Conservation (phyloP, 2,888 invertebrate genomes). For the Drosophila fungiperda region DNA sequence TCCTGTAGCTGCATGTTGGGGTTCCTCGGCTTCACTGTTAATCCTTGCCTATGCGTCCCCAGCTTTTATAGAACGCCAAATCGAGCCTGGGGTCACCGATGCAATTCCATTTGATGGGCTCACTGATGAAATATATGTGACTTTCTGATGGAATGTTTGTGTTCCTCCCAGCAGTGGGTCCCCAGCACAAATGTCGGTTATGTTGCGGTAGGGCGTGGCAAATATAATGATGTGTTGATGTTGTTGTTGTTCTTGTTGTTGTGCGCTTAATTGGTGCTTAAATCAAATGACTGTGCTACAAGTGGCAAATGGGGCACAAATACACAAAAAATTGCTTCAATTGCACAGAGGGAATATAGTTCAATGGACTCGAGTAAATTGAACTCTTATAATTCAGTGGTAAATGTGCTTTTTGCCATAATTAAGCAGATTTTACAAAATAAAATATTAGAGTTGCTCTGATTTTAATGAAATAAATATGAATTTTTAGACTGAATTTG, state of each 20-base stretch:
- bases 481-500: background rate
- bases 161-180: slow-evolving; percentile 66
- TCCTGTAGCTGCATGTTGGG: slow-evolving; percentile 64
- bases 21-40: slow-evolving; percentile 51
- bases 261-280: slow-evolving; percentile 69
- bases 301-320: slow-evolving; percentile 29
- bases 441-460: background rate
- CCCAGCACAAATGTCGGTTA: slow-evolving; percentile 30
- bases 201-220: slow-evolving; percentile 64
- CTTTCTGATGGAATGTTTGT: slow-evolving; percentile 71
- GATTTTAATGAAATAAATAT: background rate
- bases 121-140: slow-evolving; percentile 52
- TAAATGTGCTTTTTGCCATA: background rate
- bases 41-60: background rate
- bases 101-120: slow-evolving; percentile 59
- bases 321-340: slow-evolving; percentile 1
- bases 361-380: background rate
- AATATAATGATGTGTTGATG: slow-evolving; percentile 10
- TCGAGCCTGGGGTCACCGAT: slow-evolving; percentile 23
- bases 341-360: background rate
- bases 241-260: slow-evolving; percentile 14
- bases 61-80: slow-evolving; percentile 58
- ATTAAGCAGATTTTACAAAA: background rate
- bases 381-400: background rate
- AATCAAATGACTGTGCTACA: slow-evolving; percentile 63